These are phyloP conservation scores for Capra hircus DNA, from an alignment of 2,113 vertebrate genomes.

Conservation along the genomic window DNA sequence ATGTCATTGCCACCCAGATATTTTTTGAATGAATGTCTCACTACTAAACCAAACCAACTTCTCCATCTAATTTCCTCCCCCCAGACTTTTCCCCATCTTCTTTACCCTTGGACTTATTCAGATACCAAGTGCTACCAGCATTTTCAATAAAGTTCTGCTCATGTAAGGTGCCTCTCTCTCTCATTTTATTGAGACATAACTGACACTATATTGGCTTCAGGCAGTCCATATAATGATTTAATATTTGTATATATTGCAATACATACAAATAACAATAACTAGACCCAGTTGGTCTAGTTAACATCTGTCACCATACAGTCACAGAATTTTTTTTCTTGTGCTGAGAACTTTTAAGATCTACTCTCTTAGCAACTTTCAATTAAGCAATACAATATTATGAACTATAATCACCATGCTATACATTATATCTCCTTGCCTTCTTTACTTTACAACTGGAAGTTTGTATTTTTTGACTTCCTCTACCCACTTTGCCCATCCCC, in stretches of 20 bases:
- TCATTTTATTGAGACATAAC: background rate
- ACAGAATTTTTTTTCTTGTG: background rate
- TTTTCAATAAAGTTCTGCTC: background rate
- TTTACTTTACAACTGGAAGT: background rate
- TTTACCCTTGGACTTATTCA: background rate
- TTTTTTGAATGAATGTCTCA: background rate
- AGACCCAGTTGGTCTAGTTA: background rate
- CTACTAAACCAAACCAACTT: background rate
- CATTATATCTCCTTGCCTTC: background rate
- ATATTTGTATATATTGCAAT: background rate
- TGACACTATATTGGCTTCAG: background rate
- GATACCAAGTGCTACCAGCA: background rate
- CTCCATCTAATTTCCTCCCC: background rate
- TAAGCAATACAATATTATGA: background rate
- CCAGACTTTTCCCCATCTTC: background rate
- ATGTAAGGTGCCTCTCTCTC: background rate
- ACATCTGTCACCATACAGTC: background rate
- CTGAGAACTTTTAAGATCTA: background rate
- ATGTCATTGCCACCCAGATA: background rate
- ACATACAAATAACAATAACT: background rate
- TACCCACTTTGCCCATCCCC: background rate
- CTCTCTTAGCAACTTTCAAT: background rate
- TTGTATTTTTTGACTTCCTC: background rate
- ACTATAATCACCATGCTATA: background rate
- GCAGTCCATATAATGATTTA: background rate